Evolutionary conservation across 2,888 invertebrate species (phyloP), one percentile per base, ranked within the genome.

Genomic region (Lamellibrachia satsuma): DNA sequence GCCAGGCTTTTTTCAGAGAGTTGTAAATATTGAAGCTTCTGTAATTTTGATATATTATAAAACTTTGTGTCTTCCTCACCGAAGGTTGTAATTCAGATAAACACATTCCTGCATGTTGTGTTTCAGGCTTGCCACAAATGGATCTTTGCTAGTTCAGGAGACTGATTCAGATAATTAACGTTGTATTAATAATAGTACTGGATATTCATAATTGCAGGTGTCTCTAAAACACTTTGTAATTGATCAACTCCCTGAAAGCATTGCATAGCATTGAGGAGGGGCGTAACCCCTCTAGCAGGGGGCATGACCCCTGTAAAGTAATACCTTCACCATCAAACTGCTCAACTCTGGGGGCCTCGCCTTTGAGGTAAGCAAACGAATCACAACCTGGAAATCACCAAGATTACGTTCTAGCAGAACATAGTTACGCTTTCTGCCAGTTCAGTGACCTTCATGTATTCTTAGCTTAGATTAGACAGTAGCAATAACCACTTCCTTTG

Each of bases 351-450:
- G 52, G 52, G n/a, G 52, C 39, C 39, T 91, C 91, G 52, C 52
- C 91, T 22, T 91, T 52, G 52, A 91, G 91, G 91, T 91, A 91
- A 55, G 91, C 91, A 91, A 91, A 52, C 27, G 91, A 22, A 27
- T 91, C 91, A 39, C 11, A 15, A 51, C 91, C 91, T 91, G 91
- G 52, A 52, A 52, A 91, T 15, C 52, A 52, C 52, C 52, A 91
- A 91, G 27, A 75, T 75, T 6, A 75, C 22, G n/a, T 15, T 75
- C 75, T 22, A 75, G 75, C 75, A 75, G 75, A 75, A 22, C 11
- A 75, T n/a, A 22, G 75, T 75, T 75, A n/a, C n/a, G 75, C n/a
- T 22, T 75, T 22, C 75, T 3, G 22, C n/a, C 15, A 75, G 1
- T 75, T 39, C 39, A 39, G 39, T 39, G 39, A 39, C 39, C 39